Evolutionary conservation across 2,113 vertebrate genomes (phyloP).

Genomic region (Larimichthys polyactis): DNA sequence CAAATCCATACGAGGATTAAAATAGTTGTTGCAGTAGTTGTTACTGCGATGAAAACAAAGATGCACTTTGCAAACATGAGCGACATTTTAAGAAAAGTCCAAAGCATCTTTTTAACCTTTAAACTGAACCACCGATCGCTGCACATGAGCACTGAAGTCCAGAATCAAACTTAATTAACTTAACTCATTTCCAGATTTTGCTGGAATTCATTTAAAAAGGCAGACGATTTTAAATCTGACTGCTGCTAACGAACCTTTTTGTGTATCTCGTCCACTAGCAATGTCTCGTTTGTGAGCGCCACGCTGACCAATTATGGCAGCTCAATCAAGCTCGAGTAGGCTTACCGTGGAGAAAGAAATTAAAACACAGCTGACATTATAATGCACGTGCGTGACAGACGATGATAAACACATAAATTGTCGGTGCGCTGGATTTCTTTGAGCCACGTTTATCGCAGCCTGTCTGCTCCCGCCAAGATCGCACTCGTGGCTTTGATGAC

Average conservation of each 20-base stretch:
- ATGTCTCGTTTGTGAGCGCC: neutral
- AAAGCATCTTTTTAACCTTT: neutral
- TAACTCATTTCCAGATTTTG: neutral
- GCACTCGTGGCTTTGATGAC: neutral
- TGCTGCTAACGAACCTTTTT: too few relatives aligned
- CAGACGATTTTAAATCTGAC: neutral
- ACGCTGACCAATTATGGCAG: neutral
- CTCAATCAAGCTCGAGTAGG: neutral
- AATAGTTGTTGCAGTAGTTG: neutral
- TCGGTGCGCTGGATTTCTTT: neutral
- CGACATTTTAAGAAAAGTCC: too few relatives aligned
- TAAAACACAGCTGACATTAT: neutral
- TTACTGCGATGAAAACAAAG: neutral
- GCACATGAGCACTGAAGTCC: too few relatives aligned
- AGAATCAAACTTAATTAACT: too few relatives aligned
- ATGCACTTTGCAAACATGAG: neutral
- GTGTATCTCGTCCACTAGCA: too few relatives aligned
- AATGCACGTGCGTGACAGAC: neutral
- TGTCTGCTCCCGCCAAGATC: neutral
- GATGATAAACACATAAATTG: neutral
- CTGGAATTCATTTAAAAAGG: neutral
- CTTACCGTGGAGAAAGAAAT: neutral
- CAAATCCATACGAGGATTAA: neutral
- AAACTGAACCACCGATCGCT: neutral
- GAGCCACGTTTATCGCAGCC: neutral